A percentile compares a stretch with the other conserved stretches of the same genome.
Evolutionary conservation across 92 coral and sea anemone genomes (phyloP).

Genomic region (Montipora capitata): DNA sequence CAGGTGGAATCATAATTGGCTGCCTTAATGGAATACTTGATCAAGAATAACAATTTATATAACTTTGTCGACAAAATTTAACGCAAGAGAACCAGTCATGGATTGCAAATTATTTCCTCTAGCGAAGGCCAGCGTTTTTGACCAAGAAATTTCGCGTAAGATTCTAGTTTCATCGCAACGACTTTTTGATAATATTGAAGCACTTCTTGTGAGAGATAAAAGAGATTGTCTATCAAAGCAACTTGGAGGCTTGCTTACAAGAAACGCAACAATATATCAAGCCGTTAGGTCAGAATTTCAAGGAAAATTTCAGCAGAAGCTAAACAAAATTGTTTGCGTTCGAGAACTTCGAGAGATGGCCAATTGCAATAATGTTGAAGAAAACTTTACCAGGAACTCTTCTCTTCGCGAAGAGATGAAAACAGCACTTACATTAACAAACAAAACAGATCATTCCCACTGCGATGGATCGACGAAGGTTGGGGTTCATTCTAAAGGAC

Average conservation of each 20-base stretch:
- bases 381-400: not conserved
- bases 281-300: not conserved
- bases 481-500: not conserved
- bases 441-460: not conserved
- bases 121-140: not conserved
- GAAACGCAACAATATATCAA: slow-evolving; percentile 38
- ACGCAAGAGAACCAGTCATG: not conserved
- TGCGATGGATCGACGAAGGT: not conserved
- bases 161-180: slow-evolving; percentile 34
- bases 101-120: slow-evolving; percentile 33
- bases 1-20: slow-evolving; percentile 19
- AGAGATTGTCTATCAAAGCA: slow-evolving; percentile 64
- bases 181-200: slow-evolving; percentile 49
- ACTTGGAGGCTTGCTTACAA: slow-evolving; percentile 51
- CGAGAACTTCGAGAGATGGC: not conserved
- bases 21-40: slow-evolving; percentile 7
- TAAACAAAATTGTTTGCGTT: not conserved
- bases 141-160: slow-evolving; percentile 2
- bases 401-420: slow-evolving; percentile 1
- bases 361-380: not conserved
- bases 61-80: not conserved
- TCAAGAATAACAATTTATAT: not conserved
- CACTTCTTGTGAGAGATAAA: slow-evolving; percentile 58
- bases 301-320: not conserved
- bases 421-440: not conserved